Base-by-base conservation (phyloP, 2,797 vertebrate genomes). In the Ctenopoma multispine region DNA sequence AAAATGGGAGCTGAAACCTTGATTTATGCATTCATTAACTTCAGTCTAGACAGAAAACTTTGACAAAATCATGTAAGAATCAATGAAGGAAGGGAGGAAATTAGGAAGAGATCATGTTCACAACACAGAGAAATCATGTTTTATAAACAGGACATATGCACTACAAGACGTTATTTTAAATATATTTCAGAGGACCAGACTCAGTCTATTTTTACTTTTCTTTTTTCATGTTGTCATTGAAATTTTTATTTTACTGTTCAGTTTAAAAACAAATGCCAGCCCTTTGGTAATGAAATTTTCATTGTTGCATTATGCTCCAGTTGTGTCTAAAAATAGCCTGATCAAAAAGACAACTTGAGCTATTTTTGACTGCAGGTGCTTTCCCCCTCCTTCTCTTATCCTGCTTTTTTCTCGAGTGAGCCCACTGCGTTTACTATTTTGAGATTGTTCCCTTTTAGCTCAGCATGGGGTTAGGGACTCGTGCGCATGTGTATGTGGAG, bases 311-410 rank as follows among this genome's bases (percentile, higher is more conserved):
- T 83, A 76, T 67, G 79, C 76, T 73, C 68, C 79, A 78, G 74
- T 84, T 77, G 73, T 65, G 55, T 79, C 82, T 84, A 89, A 78
- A 87, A 89, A 91, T 91, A 91, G 70, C 72, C 36, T 1, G 31
- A 82, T 83, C 3, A 31, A 87, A 83, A 87, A 69, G 69, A 80
- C 68, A 31, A 64, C 63, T 51, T 53, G 54, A 73, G 69, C 86
- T 91, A 90, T 93, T 89, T 90, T 88, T 85, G 80, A 76, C 81
- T 77, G 75, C 77, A 88, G 89, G 89, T 91, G 71, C 72, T 86
- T 87, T 62, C 41, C 79, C 75, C 73, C 70, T 40, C 68, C 50
- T 87, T 87, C 70, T 75, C 84, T 68, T 80, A 62, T 76, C 72
- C 73, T 84, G 13, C 18, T 50, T 79, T 80, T 75, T 78, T 84